phyloP scores from a whole-genome alignment of 2,113 vertebrate genomes.

The Puma concolor region DNA sequence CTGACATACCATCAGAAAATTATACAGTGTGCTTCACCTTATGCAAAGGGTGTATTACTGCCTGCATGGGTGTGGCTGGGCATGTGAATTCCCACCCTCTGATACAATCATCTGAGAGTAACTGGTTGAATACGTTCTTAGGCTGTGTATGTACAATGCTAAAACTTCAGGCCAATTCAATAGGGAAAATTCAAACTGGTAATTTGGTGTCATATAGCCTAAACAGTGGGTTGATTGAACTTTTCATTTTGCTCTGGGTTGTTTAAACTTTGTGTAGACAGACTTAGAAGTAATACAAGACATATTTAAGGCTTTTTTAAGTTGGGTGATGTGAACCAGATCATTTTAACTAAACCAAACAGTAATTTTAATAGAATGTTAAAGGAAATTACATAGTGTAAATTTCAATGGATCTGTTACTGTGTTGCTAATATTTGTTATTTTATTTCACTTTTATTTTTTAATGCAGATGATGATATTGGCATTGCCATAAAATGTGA shows the following conservation, averaged over 20 bases:
- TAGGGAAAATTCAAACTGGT: not conserved
- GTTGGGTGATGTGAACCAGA: not conserved
- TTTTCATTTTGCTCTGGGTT: not conserved
- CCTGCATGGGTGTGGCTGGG: not conserved
- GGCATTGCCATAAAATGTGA: not conserved
- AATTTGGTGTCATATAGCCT: not conserved
- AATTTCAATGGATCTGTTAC: not conserved
- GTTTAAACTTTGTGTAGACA: not conserved
- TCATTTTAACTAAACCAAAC: not conserved
- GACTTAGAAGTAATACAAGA: not conserved
- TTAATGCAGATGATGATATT: not conserved
- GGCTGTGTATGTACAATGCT: not conserved
- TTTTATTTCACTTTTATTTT: not conserved
- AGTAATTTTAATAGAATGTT: slow-evolving; percentile 31
- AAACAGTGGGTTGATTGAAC: not conserved
- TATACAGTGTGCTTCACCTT: slow-evolving; percentile 29
- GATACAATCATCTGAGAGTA: not conserved
- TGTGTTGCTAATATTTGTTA: not conserved
- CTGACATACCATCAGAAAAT: slow-evolving; percentile 32
- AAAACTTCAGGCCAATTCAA: slow-evolving; percentile 25
- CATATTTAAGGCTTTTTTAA: not conserved
- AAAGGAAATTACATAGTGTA: not conserved
- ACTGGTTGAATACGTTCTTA: slow-evolving; percentile 14
- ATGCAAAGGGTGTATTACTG: slow-evolving; percentile 19
- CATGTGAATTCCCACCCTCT: not conserved